Evolutionary conservation across 2,797 vertebrate genomes (phyloP).

Genomic region (Anas acuta): DNA sequence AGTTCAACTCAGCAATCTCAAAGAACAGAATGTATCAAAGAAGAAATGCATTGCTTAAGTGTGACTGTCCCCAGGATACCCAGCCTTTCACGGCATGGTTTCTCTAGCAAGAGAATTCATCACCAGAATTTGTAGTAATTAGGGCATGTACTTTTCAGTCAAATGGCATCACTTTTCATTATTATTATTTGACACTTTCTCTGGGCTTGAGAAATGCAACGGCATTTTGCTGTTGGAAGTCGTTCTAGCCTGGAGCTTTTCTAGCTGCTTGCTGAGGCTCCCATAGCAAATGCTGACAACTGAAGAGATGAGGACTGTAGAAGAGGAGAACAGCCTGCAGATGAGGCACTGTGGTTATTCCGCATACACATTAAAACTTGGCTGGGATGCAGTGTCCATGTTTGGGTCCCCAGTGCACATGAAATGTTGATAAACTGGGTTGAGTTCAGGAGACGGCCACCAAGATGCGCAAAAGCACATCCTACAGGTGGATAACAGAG

Average conservation of each 20-base stretch:
- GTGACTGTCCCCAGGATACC: constrained; percentile 22
- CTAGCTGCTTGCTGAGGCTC: background rate
- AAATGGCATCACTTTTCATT: background rate
- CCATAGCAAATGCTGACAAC: background rate
- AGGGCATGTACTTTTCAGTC: background rate
- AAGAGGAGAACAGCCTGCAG: background rate
- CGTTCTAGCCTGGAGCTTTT: background rate
- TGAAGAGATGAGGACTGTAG: background rate
- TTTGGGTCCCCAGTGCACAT: background rate
- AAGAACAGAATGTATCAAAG: background rate
- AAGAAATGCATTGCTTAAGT: background rate
- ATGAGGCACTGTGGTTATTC: background rate
- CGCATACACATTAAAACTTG: background rate
- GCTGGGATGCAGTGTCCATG: background rate
- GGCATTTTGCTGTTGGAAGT: background rate
- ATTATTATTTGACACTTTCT: background rate
- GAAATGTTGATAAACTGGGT: background rate
- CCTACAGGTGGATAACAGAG: background rate
- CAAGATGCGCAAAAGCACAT: background rate
- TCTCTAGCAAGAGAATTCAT: background rate
- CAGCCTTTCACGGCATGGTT: background rate
- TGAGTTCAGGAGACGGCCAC: background rate
- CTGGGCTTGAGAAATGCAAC: background rate
- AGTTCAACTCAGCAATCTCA: constrained; percentile 40
- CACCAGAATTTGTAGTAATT: background rate